These are phyloP conservation scores for Genyomyrus donnyi DNA, from an alignment of 2,113 vertebrate genomes.

Conservation along the genomic window DNA sequence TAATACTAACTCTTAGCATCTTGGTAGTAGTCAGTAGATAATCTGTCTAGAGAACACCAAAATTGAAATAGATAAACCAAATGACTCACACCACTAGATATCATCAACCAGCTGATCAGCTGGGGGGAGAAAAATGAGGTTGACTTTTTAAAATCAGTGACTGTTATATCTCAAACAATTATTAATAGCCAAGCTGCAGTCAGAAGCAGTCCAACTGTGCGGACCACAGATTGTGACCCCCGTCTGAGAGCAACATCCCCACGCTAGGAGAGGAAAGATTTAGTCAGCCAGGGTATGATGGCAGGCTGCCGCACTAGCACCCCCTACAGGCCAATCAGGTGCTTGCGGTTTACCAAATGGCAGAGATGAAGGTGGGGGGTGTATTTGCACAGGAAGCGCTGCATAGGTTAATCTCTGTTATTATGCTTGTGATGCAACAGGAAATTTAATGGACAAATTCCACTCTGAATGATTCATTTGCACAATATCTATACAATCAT, in stretches of 20 bases:
- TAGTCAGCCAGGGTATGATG: not conserved
- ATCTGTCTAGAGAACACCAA: not conserved
- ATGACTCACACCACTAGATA: not conserved
- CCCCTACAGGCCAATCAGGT: not conserved
- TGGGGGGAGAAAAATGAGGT: not conserved
- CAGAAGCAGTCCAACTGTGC: not conserved
- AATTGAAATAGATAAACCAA: not conserved
- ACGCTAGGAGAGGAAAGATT: not conserved
- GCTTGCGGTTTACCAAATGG: not conserved
- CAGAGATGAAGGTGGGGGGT: not conserved
- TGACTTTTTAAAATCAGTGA: not conserved
- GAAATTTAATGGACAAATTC: conserved; percentile 5
- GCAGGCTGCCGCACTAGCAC: not conserved
- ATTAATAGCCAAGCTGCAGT: not conserved
- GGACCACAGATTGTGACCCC: not conserved
- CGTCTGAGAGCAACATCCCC: not conserved
- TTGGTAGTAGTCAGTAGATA: not conserved
- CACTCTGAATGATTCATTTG: not conserved
- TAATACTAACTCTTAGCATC: not conserved
- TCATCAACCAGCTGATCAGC: not conserved
- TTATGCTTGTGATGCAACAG: not conserved
- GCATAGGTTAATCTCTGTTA: not conserved
- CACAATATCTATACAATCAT: not conserved
- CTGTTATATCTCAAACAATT: not conserved
- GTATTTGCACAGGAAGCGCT: not conserved